A percentile compares a stretch with the other conserved stretches of the same genome.
Conservation (phyloP, 2,113 vertebrate species). For the Ochotona curzoniae region DNA sequence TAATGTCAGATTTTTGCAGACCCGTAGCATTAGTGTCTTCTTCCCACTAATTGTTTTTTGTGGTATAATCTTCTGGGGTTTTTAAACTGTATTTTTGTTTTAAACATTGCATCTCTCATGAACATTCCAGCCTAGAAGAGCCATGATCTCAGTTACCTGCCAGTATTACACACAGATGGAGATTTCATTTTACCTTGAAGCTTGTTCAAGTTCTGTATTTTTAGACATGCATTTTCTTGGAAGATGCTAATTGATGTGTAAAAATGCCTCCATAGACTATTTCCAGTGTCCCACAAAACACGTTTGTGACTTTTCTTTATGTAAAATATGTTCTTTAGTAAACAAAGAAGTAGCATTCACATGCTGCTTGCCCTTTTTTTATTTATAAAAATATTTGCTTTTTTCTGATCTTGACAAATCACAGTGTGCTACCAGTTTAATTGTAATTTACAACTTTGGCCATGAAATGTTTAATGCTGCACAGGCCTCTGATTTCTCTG, state of each 20-base stretch:
- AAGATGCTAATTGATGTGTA: slow-evolving; percentile 57
- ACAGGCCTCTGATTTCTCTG: not conserved
- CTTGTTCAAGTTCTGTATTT: slow-evolving; percentile 55
- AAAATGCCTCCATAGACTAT: slow-evolving; percentile 46
- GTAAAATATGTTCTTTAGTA: slow-evolving; percentile 44
- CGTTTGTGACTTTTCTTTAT: slow-evolving; percentile 60
- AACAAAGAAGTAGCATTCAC: slow-evolving; percentile 9
- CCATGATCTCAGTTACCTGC: not conserved
- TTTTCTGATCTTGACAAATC: slow-evolving; percentile 47
- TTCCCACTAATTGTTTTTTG: not conserved
- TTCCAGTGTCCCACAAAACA: slow-evolving; percentile 64
- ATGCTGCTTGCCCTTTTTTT: slow-evolving; percentile 10
- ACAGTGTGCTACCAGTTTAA: not conserved
- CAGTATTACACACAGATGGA: slow-evolving; percentile 26
- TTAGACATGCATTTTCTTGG: slow-evolving; percentile 42
- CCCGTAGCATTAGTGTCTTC: slow-evolving; percentile 5
- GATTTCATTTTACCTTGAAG: slow-evolving; percentile 50
- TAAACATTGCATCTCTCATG: not conserved
- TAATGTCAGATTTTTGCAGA: not conserved
- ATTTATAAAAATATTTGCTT: slow-evolving; percentile 51
- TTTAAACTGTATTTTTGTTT: not conserved
- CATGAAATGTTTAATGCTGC: not conserved
- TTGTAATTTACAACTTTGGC: not conserved
- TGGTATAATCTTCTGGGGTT: not conserved
- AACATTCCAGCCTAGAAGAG: not conserved